Conservation (phyloP, 2,797 vertebrate genomes). For the Catamblyrhynchus diadema region DNA sequence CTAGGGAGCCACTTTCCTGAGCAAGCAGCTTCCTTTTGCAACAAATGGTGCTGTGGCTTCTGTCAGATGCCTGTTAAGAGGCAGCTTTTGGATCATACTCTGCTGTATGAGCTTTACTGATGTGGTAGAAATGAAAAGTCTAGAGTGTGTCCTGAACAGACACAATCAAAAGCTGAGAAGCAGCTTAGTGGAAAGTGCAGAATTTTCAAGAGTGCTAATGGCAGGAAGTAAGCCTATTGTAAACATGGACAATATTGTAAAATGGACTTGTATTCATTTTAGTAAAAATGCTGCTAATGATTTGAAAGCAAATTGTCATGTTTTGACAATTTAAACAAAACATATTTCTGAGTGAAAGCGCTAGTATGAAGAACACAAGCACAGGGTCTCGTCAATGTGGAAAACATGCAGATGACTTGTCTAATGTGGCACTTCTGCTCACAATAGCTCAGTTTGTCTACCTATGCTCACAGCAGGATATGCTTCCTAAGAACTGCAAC, state of each 20-base stretch:
- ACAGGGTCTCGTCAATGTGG: not conserved
- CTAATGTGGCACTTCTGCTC: not conserved
- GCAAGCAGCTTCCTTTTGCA: not conserved
- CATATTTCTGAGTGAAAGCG: not conserved
- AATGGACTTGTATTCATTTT: not conserved
- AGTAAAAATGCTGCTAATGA: not conserved
- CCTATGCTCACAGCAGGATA: accelerated
- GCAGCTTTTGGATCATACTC: not conserved
- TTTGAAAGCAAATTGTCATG: not conserved
- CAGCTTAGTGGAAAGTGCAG: not conserved
- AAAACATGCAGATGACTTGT: not conserved
- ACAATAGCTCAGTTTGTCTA: not conserved
- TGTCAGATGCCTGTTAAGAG: not conserved
- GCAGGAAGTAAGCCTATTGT: not conserved
- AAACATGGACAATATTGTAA: not conserved
- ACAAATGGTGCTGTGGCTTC: not conserved
- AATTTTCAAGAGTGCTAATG: not conserved
- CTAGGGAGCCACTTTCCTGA: not conserved
- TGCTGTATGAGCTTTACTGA: not conserved
- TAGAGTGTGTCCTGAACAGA: not conserved
- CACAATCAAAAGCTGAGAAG: not conserved
- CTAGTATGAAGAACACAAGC: not conserved
- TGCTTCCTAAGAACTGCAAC: not conserved
- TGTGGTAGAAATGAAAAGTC: not conserved
- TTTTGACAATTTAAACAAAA: not conserved